phyloP scores from a whole-genome alignment of 2,113 vertebrate species.

The Notothenia coriiceps region DNA sequence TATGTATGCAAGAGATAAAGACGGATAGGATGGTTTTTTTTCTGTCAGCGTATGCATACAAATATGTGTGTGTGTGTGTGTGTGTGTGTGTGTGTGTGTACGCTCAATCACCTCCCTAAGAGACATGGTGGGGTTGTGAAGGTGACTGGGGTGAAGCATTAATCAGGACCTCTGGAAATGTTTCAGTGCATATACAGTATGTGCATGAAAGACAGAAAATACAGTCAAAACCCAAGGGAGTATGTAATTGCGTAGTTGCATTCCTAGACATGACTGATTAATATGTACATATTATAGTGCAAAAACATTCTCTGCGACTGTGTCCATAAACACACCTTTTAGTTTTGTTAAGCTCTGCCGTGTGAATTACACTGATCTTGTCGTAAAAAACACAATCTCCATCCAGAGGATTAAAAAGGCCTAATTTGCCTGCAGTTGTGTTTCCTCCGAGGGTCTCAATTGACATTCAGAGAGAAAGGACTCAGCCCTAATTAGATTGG shows the following conservation, averaged over 20 bases:
- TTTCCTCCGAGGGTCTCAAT: constrained; percentile 56
- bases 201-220: constrained; percentile 7
- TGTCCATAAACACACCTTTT: not conserved
- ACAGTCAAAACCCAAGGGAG: constrained; percentile 24
- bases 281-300: constrained; percentile 40
- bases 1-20: constrained; percentile 19
- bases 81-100: constrained; percentile 32
- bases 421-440: constrained; percentile 59
- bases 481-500: constrained; percentile 69
- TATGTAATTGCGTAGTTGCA: constrained; percentile 7
- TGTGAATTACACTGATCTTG: constrained; percentile 37
- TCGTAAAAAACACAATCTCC: constrained; percentile 24
- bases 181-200: constrained; percentile 12
- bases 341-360: not conserved
- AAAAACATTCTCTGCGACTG: not conserved
- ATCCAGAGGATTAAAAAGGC: constrained; percentile 39
- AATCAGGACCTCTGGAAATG: constrained; percentile 64
- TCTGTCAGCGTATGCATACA: not conserved
- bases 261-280: constrained; percentile 31
- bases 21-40: not conserved
- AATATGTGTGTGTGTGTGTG: constrained; percentile 25
- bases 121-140: constrained; percentile 42
- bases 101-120: constrained; percentile 54
- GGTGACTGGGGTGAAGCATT: constrained; percentile 54
- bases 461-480: constrained; percentile 74